Percentiles rank a stretch among this genome's conserved stretches.
phyloP scores from a whole-genome alignment of 2,888 invertebrate genomes.

The Sympetrum striolatum region DNA sequence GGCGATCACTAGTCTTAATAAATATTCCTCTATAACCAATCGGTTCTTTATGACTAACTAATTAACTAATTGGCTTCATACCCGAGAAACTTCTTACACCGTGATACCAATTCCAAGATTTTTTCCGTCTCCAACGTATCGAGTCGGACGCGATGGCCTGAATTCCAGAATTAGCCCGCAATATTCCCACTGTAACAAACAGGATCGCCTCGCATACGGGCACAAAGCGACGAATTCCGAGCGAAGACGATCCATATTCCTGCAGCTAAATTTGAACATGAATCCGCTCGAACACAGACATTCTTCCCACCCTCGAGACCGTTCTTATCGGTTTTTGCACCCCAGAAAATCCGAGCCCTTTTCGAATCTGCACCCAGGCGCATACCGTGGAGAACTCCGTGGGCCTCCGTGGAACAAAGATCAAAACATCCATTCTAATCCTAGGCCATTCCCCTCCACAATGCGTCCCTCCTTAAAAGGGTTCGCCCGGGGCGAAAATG shows the following conservation, averaged over 20 bases:
- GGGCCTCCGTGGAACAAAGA: constrained; percentile 19
- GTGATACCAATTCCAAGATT: too few relatives aligned
- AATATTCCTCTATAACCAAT: too few relatives aligned
- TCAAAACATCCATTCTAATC: constrained; percentile 25
- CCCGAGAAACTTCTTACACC: too few relatives aligned
- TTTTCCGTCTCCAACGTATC: too few relatives aligned
- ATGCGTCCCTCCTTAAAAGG: background rate
- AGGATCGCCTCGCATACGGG: too few relatives aligned
- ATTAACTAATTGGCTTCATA: too few relatives aligned
- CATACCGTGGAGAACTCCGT: background rate
- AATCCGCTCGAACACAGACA: background rate
- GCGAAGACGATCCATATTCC: background rate
- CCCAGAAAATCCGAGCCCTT: constrained; percentile 25
- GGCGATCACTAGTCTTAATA: too few relatives aligned
- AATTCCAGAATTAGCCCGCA: too few relatives aligned
- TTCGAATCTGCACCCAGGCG: constrained; percentile 3
- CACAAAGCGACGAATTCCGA: too few relatives aligned
- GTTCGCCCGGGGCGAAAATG: constrained; percentile 19
- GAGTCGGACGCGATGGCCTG: too few relatives aligned
- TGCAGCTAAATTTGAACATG: background rate
- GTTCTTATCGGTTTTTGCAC: background rate
- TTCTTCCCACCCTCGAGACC: background rate
- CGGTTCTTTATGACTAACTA: too few relatives aligned
- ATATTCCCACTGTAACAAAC: too few relatives aligned
- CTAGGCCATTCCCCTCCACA: constrained; percentile 30